Evolutionary conservation across 2,888 invertebrate species (phyloP).

Genomic region (Rotaria magnacalcarata): DNA sequence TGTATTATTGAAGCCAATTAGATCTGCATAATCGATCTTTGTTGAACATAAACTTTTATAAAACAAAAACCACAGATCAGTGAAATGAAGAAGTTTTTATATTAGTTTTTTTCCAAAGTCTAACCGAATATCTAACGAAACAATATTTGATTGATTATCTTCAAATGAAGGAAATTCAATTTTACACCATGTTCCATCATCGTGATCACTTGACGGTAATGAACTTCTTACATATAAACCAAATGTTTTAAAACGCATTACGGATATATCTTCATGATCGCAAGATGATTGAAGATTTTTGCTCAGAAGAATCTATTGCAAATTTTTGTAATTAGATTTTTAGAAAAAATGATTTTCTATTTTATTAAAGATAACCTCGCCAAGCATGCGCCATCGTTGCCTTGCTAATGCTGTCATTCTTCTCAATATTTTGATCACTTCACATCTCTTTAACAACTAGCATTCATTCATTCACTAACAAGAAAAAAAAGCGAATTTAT

Average conservation of each 20-base stretch:
- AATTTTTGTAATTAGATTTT: not conserved
- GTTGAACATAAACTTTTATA: constrained; percentile 13
- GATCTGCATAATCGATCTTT: constrained; percentile 21
- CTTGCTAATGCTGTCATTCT: not conserved
- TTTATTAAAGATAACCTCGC: not conserved
- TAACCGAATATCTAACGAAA: not conserved
- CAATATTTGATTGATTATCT: constrained; percentile 6
- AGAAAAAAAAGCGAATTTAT: not conserved
- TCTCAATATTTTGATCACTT: not conserved
- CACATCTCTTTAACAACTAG: no score
- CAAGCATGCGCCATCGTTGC: constrained; percentile 5
- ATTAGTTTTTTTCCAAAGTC: not conserved
- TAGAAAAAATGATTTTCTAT: no score
- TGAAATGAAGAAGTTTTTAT: no score
- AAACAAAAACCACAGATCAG: no score
- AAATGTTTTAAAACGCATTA: constrained; percentile 31
- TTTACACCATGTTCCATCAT: constrained; percentile 7
- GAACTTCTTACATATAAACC: not conserved
- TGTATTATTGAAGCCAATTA: constrained; percentile 45
- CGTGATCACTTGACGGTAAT: not conserved
- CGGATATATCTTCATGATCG: not conserved
- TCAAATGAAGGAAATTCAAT: not conserved
- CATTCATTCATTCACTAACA: no score
- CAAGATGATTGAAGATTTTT: not conserved
- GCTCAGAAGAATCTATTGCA: not conserved